A percentile compares a stretch with the other conserved stretches of the same genome.
Conservation (phyloP, 2,888 invertebrate species). For the Yponomeuta evonymella region DNA sequence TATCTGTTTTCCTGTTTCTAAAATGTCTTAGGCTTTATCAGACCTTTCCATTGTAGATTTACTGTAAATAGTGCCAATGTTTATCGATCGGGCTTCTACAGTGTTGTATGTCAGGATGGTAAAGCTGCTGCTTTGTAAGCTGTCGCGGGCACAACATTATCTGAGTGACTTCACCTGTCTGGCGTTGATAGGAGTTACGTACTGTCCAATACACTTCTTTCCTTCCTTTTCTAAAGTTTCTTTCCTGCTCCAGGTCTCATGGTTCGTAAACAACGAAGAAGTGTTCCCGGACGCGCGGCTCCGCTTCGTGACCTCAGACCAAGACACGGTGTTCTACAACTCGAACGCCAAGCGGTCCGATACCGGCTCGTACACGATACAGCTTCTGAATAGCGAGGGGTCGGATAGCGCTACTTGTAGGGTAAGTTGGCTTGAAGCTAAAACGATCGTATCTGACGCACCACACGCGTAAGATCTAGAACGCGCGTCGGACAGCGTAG, state of each 20-base stretch:
- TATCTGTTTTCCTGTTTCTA: no score
- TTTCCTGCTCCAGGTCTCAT: slow-evolving; percentile 68
- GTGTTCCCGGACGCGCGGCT: slow-evolving; percentile 87
- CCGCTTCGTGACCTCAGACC: slow-evolving; percentile 89
- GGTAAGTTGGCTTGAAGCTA: slow-evolving; percentile 55
- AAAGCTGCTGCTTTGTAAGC: not conserved
- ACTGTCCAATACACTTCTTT: not conserved
- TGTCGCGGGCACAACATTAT: not conserved
- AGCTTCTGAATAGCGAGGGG: slow-evolving; percentile 92
- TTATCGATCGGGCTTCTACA: no score
- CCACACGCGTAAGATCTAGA: no score
- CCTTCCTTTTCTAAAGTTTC: not conserved
- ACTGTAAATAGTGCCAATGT: no score
- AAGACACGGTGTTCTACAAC: slow-evolving; percentile 88
- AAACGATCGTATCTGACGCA: no score
- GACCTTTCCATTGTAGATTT: no score
- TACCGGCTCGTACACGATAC: slow-evolving; percentile 94
- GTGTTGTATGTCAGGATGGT: no score
- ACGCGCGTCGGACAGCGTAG: no score
- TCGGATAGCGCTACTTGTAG: slow-evolving; percentile 94
- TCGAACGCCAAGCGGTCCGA: slow-evolving; percentile 93
- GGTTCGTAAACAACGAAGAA: slow-evolving; percentile 93
- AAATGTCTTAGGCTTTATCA: no score
- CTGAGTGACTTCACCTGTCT: no score
- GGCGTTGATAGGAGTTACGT: no score